Conservation (phyloP, 2,797 vertebrate genomes). For the Halcyon badia region DNA sequence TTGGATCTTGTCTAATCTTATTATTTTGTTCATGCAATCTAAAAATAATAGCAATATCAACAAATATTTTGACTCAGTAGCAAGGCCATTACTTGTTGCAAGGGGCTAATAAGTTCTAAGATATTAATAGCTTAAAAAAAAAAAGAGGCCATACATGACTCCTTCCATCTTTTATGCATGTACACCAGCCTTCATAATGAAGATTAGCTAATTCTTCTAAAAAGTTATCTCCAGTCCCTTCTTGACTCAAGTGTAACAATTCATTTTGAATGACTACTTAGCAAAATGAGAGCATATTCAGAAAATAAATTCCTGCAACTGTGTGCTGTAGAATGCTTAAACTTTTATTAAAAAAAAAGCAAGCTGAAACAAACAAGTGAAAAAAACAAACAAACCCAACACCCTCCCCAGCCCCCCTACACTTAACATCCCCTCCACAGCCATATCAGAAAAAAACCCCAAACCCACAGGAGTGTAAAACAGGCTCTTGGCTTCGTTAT, state of each 20-base stretch:
- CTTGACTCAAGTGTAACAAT: background rate
- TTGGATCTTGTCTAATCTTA: background rate
- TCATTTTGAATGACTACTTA: background rate
- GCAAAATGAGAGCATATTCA: background rate
- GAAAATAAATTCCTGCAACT: background rate
- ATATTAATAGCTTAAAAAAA: background rate
- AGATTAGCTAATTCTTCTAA: background rate
- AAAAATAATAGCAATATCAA: background rate
- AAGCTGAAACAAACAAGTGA: background rate
- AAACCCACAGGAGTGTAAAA: background rate
- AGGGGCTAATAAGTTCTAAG: background rate
- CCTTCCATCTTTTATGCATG: background rate
- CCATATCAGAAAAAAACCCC: background rate
- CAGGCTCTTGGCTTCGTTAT: background rate
- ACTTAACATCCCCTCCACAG: background rate
- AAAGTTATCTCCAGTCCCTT: background rate
- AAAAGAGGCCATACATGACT: background rate
- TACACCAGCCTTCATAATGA: background rate
- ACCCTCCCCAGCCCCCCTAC: background rate
- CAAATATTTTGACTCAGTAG: background rate
- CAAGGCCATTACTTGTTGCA: background rate
- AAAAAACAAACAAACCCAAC: background rate
- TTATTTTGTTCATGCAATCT: background rate
- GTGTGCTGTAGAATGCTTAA: background rate
- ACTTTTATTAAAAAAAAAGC: background rate